A percentile compares a stretch with the other conserved stretches of the same genome.
phyloP scores from a whole-genome alignment of 2,888 invertebrate species.

The Drosophila suboccidentalis region DNA sequence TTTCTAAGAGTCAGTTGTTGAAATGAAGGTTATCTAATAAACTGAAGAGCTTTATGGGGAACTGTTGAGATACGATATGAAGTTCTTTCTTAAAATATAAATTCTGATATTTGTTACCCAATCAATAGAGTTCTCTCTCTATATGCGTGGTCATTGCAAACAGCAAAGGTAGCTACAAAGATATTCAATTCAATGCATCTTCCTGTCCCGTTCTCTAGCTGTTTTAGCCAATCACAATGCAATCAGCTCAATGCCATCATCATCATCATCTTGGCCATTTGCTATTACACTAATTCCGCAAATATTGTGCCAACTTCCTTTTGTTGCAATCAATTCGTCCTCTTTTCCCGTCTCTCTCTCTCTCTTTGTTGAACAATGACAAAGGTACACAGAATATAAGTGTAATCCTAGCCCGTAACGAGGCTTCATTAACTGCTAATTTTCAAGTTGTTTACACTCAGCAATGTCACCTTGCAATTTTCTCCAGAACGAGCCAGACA shows the following conservation, averaged over 20 bases:
- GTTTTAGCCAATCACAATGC: conserved; percentile 27
- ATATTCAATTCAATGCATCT: neutral
- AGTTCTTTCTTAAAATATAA: no score
- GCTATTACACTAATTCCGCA: conserved; percentile 70
- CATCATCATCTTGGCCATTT: conserved; percentile 41
- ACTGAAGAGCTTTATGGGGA: neutral
- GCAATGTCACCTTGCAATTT: conserved; percentile 60
- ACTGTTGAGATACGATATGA: neutral
- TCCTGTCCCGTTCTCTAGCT: neutral
- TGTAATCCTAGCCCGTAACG: conserved; percentile 51
- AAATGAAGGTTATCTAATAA: neutral
- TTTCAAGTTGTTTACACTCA: conserved; percentile 79
- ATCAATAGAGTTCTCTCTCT: no score
- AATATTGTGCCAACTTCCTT: conserved; percentile 65
- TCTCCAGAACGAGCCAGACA: conserved; percentile 50
- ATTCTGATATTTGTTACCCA: neutral
- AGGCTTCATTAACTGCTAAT: conserved; percentile 79
- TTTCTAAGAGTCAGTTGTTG: neutral
- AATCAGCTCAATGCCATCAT: conserved; percentile 45
- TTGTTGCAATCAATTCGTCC: conserved; percentile 62
- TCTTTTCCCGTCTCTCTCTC: neutral
- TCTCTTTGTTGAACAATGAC: conserved; percentile 33
- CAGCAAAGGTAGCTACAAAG: neutral
- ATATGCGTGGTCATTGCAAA: neutral
- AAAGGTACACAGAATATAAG: conserved; percentile 6